These are phyloP conservation scores for Dermolepida albohirtum DNA, from an alignment of 2,888 invertebrate species.

Conservation along the genomic window DNA sequence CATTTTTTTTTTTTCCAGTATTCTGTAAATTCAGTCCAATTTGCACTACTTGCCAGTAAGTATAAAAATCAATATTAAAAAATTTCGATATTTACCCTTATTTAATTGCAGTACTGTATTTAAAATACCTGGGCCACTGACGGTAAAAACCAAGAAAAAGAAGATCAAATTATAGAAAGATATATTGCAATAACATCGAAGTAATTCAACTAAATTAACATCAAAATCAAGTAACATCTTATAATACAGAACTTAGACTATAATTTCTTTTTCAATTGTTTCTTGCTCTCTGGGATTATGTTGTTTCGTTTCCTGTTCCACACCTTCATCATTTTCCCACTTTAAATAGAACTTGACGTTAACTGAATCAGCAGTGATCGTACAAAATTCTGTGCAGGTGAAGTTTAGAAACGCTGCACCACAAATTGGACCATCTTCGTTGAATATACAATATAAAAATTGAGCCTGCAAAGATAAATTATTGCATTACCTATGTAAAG, in stretches of 20 bases:
- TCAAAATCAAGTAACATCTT: not conserved
- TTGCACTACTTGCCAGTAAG: conserved; percentile 97
- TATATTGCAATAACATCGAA: not conserved
- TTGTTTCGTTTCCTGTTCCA: conserved; percentile 6
- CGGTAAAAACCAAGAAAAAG: conserved; percentile 84
- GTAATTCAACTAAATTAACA: not conserved
- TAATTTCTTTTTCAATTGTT: conserved; percentile 17
- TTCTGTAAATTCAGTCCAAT: conserved; percentile 98
- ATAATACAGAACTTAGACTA: conserved; percentile 31
- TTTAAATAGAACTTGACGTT: conserved; percentile 49
- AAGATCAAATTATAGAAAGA: conserved; percentile 64
- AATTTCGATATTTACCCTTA: conserved; percentile 35
- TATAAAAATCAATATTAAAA: conserved; percentile 59
- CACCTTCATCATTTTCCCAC: conserved; percentile 39
- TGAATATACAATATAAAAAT: conserved; percentile 43
- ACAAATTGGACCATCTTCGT: conserved; percentile 49
- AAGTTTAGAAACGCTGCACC: conserved; percentile 53
- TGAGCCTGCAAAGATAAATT: conserved; percentile 40
- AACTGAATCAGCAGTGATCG: conserved; percentile 48
- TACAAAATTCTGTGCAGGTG: conserved; percentile 53
- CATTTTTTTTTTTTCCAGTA: conserved; percentile 74
- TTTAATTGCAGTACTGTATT: conserved; percentile 82
- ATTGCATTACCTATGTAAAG: too few species aligned
- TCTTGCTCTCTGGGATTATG: not conserved
- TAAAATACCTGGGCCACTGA: conserved; percentile 86